These are phyloP conservation scores for Oceanites oceanicus DNA, from an alignment of 2,113 vertebrate species.

Conservation along the genomic window DNA sequence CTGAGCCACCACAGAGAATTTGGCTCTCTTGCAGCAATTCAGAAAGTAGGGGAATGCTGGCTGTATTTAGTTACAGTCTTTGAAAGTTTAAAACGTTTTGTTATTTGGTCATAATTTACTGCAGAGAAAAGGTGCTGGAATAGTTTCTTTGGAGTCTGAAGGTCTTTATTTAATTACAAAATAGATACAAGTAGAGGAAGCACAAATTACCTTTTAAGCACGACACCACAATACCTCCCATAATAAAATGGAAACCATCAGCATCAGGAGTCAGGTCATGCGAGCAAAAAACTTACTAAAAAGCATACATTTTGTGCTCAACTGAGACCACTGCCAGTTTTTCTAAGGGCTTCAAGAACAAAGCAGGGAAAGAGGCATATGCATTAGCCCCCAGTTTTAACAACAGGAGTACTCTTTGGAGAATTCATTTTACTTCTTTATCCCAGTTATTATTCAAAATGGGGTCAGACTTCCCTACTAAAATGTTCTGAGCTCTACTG, in stretches of 20 bases:
- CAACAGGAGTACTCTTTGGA: background rate
- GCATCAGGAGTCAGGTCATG: background rate
- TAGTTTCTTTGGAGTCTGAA: background rate
- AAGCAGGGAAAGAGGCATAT: background rate
- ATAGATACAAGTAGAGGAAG: background rate
- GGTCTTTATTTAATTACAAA: background rate
- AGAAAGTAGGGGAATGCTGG: slow-evolving; percentile 6
- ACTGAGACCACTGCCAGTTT: background rate
- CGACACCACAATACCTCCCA: background rate
- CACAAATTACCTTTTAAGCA: background rate
- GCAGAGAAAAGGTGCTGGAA: slow-evolving; percentile 15
- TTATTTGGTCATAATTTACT: slow-evolving; percentile 16
- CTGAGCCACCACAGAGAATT: slow-evolving; percentile 24
- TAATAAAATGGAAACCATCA: background rate
- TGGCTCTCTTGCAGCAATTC: slow-evolving; percentile 10
- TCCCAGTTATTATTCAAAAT: background rate
- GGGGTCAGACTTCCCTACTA: background rate
- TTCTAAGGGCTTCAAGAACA: background rate
- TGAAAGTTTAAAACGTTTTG: slow-evolving; percentile 24
- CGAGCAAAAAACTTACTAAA: background rate
- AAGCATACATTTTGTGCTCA: background rate
- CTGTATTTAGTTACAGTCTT: slow-evolving; percentile 23
- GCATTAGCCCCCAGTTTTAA: background rate
- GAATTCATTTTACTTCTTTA: background rate
- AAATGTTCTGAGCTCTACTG: background rate